Base-by-base conservation (phyloP, 2,797 vertebrate genomes). In the Brachyrhaphis roseni region DNA sequence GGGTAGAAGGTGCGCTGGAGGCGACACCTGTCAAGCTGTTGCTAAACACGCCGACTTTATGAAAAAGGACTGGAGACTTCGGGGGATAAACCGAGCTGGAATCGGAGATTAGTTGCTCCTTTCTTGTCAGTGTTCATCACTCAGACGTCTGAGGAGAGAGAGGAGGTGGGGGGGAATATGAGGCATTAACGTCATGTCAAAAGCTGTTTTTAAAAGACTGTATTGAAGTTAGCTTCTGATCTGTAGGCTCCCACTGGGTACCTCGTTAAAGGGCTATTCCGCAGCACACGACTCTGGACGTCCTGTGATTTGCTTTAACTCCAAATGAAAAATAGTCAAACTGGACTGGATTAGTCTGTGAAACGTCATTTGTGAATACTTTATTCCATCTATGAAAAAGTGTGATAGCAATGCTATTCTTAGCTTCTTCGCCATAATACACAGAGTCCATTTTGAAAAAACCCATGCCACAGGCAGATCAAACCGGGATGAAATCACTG, bases 1-100 rank as follows among this genome's bases (percentile, higher is more conserved):
- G 76, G 83, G 51, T 0, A 34, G 77, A 78, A 49, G 78, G 85
- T n/a, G 87, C 82, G 82, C 90, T 83, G 80, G 77, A 88, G 90
- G 90, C 84, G 82, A 89, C 91, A 93, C 90, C 90, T 93, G 91
- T 93, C 91, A 91, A 78, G 46, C 78, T 83, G 76, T 75, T 72
- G 82, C 88, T 86, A 87, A 92, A 92, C 87, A 81, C 83, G 83
- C 72, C 88, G 36, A 82, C 79, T 82, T 90, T 85, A 89, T 88
- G 75, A 83, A 78, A 75, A 87, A 78, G 0, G 83, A 66, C 71
- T 49, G 81, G 80, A 80, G 80, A 84, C 84, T 70, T 47, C n/a
- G 28, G 49, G 73, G 81, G 78, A 28, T 76, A 83, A 82, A 86
- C 72, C 39, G 81, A 84, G 76, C 78, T 85, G 87, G 80, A 89